Conservation (phyloP, 2,888 invertebrate species). For the Leucania comma region DNA sequence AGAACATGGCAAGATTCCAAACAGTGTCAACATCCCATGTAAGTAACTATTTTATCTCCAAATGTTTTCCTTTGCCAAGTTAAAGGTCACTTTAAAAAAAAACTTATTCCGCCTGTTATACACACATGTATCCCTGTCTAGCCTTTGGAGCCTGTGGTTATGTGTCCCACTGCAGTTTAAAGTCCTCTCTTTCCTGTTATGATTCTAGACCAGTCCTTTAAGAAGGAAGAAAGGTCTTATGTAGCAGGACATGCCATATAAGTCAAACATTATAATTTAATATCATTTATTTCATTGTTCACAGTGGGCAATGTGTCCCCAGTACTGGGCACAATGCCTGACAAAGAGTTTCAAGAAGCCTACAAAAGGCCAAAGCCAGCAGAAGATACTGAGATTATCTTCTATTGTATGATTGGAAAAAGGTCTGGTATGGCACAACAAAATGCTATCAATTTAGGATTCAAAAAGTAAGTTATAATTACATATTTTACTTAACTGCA, state of each 20-base stretch:
- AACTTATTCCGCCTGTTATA: no score
- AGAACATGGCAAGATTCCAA: constrained; percentile 93
- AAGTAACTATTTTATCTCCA: constrained; percentile 72
- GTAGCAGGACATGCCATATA: no score
- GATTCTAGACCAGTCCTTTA: no score
- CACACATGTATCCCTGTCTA: no score
- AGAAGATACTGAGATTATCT: constrained; percentile 91
- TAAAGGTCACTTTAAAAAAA: background rate
- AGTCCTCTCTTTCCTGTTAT: no score
- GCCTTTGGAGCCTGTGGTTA: no score
- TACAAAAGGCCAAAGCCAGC: constrained; percentile 91
- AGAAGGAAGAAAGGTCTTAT: no score
- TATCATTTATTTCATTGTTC: constrained; percentile 48
- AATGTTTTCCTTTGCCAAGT: background rate
- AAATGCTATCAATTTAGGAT: constrained; percentile 90
- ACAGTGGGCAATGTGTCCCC: constrained; percentile 89
- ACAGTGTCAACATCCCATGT: constrained; percentile 95
- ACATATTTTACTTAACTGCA: no score
- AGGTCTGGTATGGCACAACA: constrained; percentile 92
- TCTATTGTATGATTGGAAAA: constrained; percentile 93
- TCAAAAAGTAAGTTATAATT: constrained; percentile 89
- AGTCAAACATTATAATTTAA: no score
- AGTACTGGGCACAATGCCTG: constrained; percentile 82
- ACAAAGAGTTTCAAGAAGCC: constrained; percentile 89
- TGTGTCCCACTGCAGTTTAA: no score